These are phyloP conservation scores for Aphelenchoides besseyi DNA, from an alignment of 1,140 invertebrate genomes.

Conservation along the genomic window DNA sequence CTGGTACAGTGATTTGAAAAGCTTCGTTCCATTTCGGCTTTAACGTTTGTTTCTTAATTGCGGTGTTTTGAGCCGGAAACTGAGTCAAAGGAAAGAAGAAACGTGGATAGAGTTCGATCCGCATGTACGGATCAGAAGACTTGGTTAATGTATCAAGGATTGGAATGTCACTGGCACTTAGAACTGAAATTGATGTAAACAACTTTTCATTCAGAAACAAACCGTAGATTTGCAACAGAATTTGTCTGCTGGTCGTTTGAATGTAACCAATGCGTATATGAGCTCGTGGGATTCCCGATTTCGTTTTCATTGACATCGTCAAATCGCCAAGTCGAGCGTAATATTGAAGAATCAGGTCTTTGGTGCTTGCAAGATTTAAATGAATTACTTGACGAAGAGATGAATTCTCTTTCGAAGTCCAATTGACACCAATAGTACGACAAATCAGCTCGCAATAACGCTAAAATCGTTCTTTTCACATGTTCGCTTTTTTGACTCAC, in stretches of 20 bases:
- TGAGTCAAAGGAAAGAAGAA: constrained; percentile 29
- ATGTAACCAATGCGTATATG: constrained; percentile 30
- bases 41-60: constrained; percentile 38
- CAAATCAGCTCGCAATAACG: constrained; percentile 34
- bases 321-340: constrained; percentile 31
- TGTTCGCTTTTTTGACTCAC: background rate
- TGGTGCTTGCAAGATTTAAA: constrained; percentile 29
- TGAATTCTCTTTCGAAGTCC: constrained; percentile 28
- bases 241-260: constrained; percentile 33
- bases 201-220: background rate
- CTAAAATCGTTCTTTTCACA: constrained; percentile 25
- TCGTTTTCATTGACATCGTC: constrained; percentile 16
- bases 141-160: constrained; percentile 34
- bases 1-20: constrained; percentile 37
- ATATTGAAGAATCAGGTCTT: constrained; percentile 41
- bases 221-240: constrained; percentile 34
- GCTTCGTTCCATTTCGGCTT: constrained; percentile 41
- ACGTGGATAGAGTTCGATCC: constrained; percentile 37
- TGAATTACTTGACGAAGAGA: constrained; percentile 22
- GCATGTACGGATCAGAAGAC: constrained; percentile 38
- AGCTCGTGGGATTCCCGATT: constrained; percentile 18
- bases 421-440: constrained; percentile 26
- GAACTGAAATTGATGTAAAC: constrained; percentile 30
- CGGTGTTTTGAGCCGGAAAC: constrained; percentile 34
- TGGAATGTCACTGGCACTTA: constrained; percentile 32